These are phyloP conservation scores for Caradrina clavipalpis DNA, from an alignment of 2,888 invertebrate species.

Conservation along the genomic window DNA sequence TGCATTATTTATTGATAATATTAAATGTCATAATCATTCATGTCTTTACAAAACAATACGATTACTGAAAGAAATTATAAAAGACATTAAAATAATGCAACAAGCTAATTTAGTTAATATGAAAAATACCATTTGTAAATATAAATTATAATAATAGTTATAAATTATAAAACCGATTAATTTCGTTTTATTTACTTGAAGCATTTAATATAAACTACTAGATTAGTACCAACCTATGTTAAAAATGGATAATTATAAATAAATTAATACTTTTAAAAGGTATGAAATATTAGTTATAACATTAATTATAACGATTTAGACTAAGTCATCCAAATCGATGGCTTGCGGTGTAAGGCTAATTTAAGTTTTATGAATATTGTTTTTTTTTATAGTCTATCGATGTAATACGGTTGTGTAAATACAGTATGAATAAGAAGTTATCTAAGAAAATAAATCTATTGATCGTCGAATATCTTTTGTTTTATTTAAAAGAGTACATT, in stretches of 20 bases:
- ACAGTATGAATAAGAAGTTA: constrained; percentile 76
- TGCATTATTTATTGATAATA: constrained; percentile 35
- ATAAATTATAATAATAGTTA: constrained; percentile 38
- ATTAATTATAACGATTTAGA: constrained; percentile 51
- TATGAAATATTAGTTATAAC: constrained; percentile 66
- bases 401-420: constrained; percentile 82
- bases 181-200: constrained; percentile 59
- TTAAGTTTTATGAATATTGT: constrained; percentile 60
- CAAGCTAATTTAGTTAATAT: constrained; percentile 17
- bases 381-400: constrained; percentile 68
- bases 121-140: constrained; percentile 60
- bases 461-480: constrained; percentile 72
- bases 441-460: constrained; percentile 84
- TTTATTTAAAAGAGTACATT: constrained; percentile 32
- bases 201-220: constrained; percentile 65
- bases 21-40: neutral
- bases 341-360: constrained; percentile 56
- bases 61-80: neutral
- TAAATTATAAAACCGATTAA: constrained; percentile 24
- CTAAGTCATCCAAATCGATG: constrained; percentile 35
- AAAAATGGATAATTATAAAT: constrained; percentile 63
- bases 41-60: neutral
- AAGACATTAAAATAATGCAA: constrained; percentile 30
- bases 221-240: constrained; percentile 63
- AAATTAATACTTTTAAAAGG: constrained; percentile 78